Base-by-base conservation (phyloP, 2,888 invertebrate genomes). In the Lasioglossum pauxillum region DNA sequence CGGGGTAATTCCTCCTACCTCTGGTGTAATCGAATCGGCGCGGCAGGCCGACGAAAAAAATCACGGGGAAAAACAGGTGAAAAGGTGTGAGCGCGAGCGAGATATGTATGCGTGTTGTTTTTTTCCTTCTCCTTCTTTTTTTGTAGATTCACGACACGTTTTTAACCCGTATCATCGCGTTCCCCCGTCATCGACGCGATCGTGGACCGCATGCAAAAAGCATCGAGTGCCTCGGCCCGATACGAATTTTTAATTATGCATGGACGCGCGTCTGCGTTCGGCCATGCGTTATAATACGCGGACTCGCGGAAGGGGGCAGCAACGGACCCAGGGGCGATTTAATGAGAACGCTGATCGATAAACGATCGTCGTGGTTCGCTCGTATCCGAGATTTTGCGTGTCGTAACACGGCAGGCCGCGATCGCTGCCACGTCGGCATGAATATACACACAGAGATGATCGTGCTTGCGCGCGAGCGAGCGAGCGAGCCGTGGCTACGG, bases 211-310 rank as follows among this genome's bases (percentile, higher is more conserved):
- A 74, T 84, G 76, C 85, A 85, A 85, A 85, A 80, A 85, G 49
- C 80, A 74, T 84, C 60, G 44, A 53, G 5, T n/a, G 35, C 69
- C 69, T 14, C 19, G n/a, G 10, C 27, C 69, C 82, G 78, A 69
- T 38, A 74, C 60, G 83, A 83, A 90, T 84, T 91, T 90, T 91
- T 91, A 91, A 90, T 90, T 88, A 87, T 88, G 85, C 86, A 82
- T 83, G 80, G 80, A 78, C 78, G 77, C 83, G 75, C 78, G 81
- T 84, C 73, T 80, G 79, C 81, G 77, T 60, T 71, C 76, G 78
- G 35, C 86, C 82, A 79, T 67, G 89, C 85, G 83, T 83, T 89
- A 86, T 88, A 89, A 89, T 81, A 67, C 35, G 23, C 67, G 19
- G 35, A 77, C 57, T 44, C 71, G 67, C 46, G 77, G 49, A 31